Conservation (phyloP, 2,888 invertebrate species). For the Clivina fossor region DNA sequence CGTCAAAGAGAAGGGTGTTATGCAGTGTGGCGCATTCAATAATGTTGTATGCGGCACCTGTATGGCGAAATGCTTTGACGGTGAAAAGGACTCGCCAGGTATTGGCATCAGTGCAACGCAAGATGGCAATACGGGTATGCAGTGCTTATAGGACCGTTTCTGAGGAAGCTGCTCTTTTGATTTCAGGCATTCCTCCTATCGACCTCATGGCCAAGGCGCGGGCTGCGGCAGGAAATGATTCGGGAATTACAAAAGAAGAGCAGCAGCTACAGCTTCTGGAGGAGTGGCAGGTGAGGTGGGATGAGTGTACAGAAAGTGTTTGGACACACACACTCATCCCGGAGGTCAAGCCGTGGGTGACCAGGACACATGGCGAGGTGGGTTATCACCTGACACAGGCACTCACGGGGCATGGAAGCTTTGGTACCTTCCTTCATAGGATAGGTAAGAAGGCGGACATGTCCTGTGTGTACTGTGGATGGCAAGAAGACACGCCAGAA, state of each 20-base stretch:
- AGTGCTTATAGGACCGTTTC: constrained; percentile 39
- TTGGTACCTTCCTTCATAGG: not conserved
- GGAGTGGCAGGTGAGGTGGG: constrained; percentile 36
- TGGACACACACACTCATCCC: constrained; percentile 33
- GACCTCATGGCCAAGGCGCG: constrained; percentile 35
- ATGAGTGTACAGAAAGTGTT: constrained; percentile 13
- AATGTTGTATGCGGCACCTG: constrained; percentile 4
- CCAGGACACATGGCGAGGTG: constrained; percentile 33
- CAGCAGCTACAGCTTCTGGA: no score
- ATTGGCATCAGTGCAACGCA: constrained; percentile 21
- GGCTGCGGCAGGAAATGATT: no score
- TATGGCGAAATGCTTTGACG: constrained; percentile 24
- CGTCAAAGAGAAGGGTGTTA: not conserved
- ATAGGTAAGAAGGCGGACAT: not conserved
- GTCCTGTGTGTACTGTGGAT: not conserved
- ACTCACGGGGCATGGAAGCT: constrained; percentile 35
- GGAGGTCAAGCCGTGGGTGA: constrained; percentile 25
- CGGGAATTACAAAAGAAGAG: no score
- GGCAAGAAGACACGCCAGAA: not conserved
- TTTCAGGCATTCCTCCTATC: constrained; percentile 37
- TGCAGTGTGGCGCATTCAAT: not conserved
- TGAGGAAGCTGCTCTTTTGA: constrained; percentile 35
- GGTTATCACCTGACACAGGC: constrained; percentile 34
- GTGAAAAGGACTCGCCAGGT: constrained; percentile 4
- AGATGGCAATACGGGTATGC: constrained; percentile 32